Conservation (phyloP, 2,888 invertebrate genomes). For the Ormyrus rosae region DNA sequence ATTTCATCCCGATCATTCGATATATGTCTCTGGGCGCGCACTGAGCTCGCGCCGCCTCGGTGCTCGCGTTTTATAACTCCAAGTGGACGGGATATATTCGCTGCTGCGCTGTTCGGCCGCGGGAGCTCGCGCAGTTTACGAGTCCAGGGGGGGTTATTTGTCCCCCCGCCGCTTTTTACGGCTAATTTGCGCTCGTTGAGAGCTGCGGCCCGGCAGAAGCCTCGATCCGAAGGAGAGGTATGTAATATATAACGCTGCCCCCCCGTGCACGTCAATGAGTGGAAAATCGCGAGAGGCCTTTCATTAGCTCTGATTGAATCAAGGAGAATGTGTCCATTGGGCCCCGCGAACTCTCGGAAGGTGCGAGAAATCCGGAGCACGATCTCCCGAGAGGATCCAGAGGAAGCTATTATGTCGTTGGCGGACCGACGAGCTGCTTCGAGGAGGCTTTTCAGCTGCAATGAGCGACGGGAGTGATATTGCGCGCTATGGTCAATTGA, state of each 20-base stretch:
- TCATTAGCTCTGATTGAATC: slow-evolving; percentile 20
- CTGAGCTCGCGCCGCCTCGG: slow-evolving; percentile 18
- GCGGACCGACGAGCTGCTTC: no score
- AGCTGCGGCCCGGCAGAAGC: neutral
- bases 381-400: neutral
- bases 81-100: no score
- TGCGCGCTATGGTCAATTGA: no score
- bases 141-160: no score
- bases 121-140: no score
- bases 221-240: slow-evolving; percentile 16
- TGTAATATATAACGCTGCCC: no score
- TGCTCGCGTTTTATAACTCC: slow-evolving; percentile 23
- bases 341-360: neutral
- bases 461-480: no score
- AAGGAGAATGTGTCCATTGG: slow-evolving; percentile 8
- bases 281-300: neutral
- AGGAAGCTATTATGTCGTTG: slow-evolving; percentile 14
- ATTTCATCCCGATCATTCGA: slow-evolving; percentile 26
- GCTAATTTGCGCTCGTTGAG: slow-evolving; percentile 42
- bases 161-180: slow-evolving; percentile 16
- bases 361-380: slow-evolving; percentile 1
- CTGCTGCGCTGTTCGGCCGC: no score
- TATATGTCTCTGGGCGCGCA: neutral
- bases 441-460: no score
- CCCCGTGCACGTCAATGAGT: neutral